These are phyloP conservation scores for Aphelocoma californica DNA, from an alignment of 2,797 vertebrate species.

Conservation along the genomic window DNA sequence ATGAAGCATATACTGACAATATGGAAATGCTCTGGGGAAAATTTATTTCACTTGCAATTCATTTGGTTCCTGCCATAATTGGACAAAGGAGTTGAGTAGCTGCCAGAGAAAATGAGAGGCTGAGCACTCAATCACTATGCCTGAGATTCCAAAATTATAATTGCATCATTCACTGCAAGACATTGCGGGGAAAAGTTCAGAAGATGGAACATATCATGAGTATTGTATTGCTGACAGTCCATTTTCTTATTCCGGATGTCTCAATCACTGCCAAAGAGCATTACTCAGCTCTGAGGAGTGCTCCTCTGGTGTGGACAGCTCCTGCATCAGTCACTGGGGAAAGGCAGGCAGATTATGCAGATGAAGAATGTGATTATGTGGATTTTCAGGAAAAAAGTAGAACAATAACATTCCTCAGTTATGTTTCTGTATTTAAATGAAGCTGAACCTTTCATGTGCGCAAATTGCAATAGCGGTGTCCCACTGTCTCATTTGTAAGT, in stretches of 20 bases:
- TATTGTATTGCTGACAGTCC: conserved; percentile 14
- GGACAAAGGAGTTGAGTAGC: conserved; percentile 30
- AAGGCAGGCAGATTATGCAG: conserved; percentile 9
- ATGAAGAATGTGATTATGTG: neutral
- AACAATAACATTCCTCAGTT: neutral
- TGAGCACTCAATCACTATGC: conserved; percentile 36
- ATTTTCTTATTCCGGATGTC: conserved; percentile 8
- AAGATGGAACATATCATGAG: neutral
- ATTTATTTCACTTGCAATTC: conserved; percentile 33
- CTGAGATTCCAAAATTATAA: conserved; percentile 57
- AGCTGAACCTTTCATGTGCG: neutral
- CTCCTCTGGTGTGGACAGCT: neutral
- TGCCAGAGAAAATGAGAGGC: conserved; percentile 49
- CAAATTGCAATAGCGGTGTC: neutral
- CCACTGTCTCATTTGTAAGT: neutral
- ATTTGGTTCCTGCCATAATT: conserved; percentile 28
- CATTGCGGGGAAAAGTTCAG: neutral
- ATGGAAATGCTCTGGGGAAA: neutral
- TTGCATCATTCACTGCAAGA: neutral
- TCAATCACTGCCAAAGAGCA: conserved; percentile 22
- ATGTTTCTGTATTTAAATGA: neutral
- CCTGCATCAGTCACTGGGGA: neutral
- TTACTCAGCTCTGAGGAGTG: neutral
- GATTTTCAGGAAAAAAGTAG: neutral
- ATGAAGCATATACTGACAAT: neutral